A percentile compares a stretch with the other conserved stretches of the same genome.
These are phyloP conservation scores for Promerops cafer DNA, from an alignment of 2,113 vertebrate genomes.

Conservation along the genomic window DNA sequence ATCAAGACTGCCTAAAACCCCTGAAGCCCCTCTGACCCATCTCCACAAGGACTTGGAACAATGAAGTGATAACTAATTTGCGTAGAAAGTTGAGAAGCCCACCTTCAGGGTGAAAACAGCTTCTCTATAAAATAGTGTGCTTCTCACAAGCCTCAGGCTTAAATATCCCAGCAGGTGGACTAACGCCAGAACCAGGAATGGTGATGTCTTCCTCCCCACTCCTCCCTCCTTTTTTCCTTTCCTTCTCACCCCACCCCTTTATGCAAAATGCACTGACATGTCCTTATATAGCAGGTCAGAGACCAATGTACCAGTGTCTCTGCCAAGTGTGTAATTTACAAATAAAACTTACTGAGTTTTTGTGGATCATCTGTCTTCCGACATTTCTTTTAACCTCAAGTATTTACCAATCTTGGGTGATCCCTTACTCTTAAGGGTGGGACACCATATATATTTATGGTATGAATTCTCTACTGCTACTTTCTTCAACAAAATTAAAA, in stretches of 20 bases:
- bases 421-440: neutral
- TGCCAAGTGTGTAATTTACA: neutral
- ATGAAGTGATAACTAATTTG: neutral
- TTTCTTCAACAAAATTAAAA: neutral
- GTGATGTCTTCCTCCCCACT: neutral
- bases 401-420: neutral
- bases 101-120: neutral
- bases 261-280: neutral
- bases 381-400: neutral
- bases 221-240: neutral
- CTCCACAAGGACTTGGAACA: neutral
- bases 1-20: neutral
- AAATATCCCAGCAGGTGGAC: neutral
- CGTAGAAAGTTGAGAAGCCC: neutral
- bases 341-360: neutral
- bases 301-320: neutral
- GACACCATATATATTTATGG: neutral
- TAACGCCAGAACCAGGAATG: neutral
- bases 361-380: neutral
- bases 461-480: neutral
- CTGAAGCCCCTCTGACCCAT: neutral
- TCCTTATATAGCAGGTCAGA: neutral
- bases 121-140: neutral
- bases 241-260: neutral
- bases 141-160: rapidly evolving